These are phyloP conservation scores for Trididemnum clinides DNA, from an alignment of 23 tunicate genomes.

Conservation along the genomic window DNA sequence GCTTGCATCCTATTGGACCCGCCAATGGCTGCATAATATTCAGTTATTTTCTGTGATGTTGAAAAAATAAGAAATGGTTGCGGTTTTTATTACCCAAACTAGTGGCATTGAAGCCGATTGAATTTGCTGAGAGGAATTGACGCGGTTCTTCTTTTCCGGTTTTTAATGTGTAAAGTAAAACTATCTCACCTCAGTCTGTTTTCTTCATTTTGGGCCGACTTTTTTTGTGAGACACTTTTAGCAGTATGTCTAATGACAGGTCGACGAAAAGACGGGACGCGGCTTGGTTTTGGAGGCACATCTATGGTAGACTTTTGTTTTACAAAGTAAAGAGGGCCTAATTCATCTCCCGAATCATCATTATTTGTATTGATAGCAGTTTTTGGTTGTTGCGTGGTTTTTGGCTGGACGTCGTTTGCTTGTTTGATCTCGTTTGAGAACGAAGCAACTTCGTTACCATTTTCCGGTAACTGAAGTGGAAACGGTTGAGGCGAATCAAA, in stretches of 20 bases:
- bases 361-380: neutral
- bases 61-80: too few relatives aligned
- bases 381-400: neutral
- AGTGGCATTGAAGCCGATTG: too few relatives aligned
- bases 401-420: neutral
- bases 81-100: too few relatives aligned
- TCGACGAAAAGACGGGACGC: constrained; percentile 71
- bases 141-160: too few relatives aligned
- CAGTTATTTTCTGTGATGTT: too few relatives aligned
- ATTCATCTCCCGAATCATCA: neutral
- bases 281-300: constrained; percentile 89
- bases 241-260: constrained; percentile 45
- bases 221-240: too few relatives aligned
- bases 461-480: neutral
- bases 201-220: too few relatives aligned
- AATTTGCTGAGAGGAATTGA: too few relatives aligned
- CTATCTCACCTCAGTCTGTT: too few relatives aligned
- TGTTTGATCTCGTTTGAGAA: neutral
- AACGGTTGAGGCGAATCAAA: neutral
- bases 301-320: neutral
- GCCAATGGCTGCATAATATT: too few relatives aligned
- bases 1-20: too few relatives aligned
- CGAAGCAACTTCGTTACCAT: neutral
- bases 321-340: neutral
- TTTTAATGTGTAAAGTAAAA: too few relatives aligned